Percentiles rank a stretch among this genome's conserved stretches.
These are phyloP conservation scores for Teleiodes luculella DNA, from an alignment of 2,888 invertebrate genomes.

Conservation along the genomic window DNA sequence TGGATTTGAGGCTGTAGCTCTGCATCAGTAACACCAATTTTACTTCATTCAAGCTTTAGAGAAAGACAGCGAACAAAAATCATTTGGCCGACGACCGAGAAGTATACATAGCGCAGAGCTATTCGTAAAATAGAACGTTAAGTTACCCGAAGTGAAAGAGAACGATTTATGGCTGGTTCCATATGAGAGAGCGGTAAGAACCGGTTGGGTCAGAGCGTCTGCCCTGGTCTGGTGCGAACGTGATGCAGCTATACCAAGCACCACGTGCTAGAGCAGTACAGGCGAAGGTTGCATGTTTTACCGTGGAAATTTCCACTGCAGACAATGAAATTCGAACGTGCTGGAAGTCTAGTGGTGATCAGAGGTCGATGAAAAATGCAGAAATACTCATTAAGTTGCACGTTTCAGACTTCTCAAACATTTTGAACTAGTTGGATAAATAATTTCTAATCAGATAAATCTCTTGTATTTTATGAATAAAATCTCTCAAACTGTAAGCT, in stretches of 20 bases:
- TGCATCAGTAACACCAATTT: conserved; percentile 71
- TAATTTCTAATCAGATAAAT: too few relatives aligned
- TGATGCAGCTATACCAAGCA: conserved; percentile 46
- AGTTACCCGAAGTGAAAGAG: conserved; percentile 57
- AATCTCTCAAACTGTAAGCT: too few relatives aligned
- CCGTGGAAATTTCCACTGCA: conserved; percentile 77
- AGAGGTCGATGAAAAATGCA: conserved; percentile 2
- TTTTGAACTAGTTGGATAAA: too few relatives aligned
- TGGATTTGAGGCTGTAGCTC: conserved; percentile 77
- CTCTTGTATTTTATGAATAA: too few relatives aligned
- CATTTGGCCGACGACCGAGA: conserved; percentile 76
- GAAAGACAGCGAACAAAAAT: conserved; percentile 77
- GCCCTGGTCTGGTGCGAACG: conserved; percentile 61
- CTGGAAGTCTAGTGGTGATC: conserved; percentile 47
- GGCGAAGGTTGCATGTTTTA: conserved; percentile 72
- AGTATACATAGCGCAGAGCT: conserved; percentile 78
- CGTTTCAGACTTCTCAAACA: too few relatives aligned
- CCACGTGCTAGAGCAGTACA: conserved; percentile 45
- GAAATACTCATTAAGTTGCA: too few relatives aligned
- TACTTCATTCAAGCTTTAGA: conserved; percentile 76
- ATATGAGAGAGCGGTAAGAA: conserved; percentile 51
- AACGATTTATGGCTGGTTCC: conserved; percentile 39
- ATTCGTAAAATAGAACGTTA: conserved; percentile 77
- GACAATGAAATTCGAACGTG: conserved; percentile 75
- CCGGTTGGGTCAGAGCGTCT: conserved; percentile 70